Evolutionary conservation across 2,797 vertebrate species (phyloP).

Genomic region (Onychomys torridus): DNA sequence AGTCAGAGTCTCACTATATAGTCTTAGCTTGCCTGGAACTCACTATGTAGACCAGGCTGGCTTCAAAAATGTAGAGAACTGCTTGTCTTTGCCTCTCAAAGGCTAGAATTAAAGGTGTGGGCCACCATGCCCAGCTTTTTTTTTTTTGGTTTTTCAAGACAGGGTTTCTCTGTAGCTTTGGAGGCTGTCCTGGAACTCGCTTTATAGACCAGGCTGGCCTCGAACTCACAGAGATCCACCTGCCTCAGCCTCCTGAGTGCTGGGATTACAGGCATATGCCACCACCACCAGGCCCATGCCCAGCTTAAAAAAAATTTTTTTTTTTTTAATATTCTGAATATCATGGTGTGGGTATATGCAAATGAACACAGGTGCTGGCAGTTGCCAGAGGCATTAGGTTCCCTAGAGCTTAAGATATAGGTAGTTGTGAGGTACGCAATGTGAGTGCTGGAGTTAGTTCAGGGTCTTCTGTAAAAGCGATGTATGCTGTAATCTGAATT

Average conservation of each 20-base stretch:
- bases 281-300: too few species aligned
- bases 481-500: neutral
- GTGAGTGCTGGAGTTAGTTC: neutral
- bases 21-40: neutral
- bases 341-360: neutral
- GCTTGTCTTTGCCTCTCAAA: neutral
- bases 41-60: neutral
- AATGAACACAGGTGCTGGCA: neutral
- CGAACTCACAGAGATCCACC: too few species aligned
- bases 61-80: neutral
- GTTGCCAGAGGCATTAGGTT: too few species aligned
- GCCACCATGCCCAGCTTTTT: neutral
- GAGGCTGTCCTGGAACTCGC: too few species aligned
- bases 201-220: too few species aligned
- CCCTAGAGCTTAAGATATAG: neutral
- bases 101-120: neutral
- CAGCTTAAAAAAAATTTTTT: neutral
- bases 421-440: neutral
- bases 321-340: neutral
- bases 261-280: too few species aligned
- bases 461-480: neutral
- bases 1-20: neutral
- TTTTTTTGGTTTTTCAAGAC: too few species aligned
- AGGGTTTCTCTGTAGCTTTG: too few species aligned
- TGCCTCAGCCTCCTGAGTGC: too few species aligned